Evolutionary conservation across 2,888 invertebrate species (phyloP).

Genomic region (Tupiocoris notatus): DNA sequence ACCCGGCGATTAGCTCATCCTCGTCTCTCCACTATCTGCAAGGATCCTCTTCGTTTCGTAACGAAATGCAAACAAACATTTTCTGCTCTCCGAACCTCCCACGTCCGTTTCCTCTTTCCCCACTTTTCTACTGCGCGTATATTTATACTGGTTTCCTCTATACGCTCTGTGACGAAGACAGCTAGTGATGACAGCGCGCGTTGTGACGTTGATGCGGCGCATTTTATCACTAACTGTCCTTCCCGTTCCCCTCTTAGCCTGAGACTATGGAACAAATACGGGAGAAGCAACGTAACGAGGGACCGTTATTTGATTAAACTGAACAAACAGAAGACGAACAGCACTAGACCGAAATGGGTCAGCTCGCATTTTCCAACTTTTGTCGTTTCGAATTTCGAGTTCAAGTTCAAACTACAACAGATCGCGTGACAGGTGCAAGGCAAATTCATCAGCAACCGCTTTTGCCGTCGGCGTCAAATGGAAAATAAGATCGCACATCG

Average conservation of each 20-base stretch:
- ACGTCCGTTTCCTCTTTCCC: not conserved
- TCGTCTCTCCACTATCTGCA: not conserved
- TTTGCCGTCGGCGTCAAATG: too few relatives aligned
- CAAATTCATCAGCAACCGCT: too few relatives aligned
- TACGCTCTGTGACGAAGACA: not conserved
- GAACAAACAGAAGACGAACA: not conserved
- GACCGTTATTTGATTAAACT: not conserved
- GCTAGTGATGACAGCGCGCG: not conserved
- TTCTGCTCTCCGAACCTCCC: not conserved
- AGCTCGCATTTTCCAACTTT: not conserved
- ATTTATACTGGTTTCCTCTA: not conserved
- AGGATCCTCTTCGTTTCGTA: conserved; percentile 9
- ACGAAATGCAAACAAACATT: conserved; percentile 34
- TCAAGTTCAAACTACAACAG: too few relatives aligned
- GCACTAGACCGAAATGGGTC: not conserved
- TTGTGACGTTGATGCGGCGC: not conserved
- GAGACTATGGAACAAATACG: not conserved
- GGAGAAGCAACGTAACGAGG: not conserved
- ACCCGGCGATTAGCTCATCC: not conserved
- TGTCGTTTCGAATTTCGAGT: too few relatives aligned
- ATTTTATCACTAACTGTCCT: not conserved
- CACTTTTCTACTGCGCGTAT: not conserved
- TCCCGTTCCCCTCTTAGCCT: not conserved
- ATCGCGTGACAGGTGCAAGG: too few relatives aligned
- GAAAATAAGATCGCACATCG: too few relatives aligned